Evolutionary conservation across 2,797 vertebrate species (phyloP).

Genomic region (Lepilemur septentrionalis): DNA sequence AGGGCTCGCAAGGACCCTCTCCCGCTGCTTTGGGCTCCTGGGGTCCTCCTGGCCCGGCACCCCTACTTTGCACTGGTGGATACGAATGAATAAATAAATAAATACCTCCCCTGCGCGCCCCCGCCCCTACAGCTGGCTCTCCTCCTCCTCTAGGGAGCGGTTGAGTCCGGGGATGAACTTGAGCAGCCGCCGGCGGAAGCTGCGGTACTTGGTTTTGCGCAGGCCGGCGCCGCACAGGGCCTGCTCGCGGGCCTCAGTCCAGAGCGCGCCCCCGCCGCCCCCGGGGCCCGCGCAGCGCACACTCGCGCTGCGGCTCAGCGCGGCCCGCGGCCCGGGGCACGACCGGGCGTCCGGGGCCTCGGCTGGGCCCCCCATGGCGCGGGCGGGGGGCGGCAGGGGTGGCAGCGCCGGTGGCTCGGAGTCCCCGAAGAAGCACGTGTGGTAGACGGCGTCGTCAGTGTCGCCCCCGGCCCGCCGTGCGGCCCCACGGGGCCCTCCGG

Average conservation of each 20-base stretch:
- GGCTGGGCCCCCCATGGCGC: constrained; percentile 36
- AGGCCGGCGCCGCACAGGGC: constrained; percentile 83
- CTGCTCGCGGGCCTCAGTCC: constrained; percentile 82
- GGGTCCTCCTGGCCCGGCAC: neutral
- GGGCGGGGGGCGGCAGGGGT: constrained; percentile 9
- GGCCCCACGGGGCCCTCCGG: constrained; percentile 87
- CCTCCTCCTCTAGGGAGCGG: constrained; percentile 95
- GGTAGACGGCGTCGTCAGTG: constrained; percentile 90
- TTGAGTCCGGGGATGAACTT: constrained; percentile 98
- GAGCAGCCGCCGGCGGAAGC: constrained; percentile 92
- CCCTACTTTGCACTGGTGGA: constrained; percentile 29
- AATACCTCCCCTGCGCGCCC: constrained; percentile 43
- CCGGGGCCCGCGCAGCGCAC: constrained; percentile 84
- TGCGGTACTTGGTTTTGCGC: constrained; percentile 92
- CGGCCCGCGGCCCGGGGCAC: constrained; percentile 71
- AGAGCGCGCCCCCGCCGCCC: constrained; percentile 75
- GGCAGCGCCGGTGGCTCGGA: constrained; percentile 42
- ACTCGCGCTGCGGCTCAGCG: constrained; percentile 92
- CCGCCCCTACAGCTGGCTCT: constrained; percentile 92
- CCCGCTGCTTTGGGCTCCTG: constrained; percentile 49
- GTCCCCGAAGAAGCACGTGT: constrained; percentile 90
- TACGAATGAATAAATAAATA: constrained; percentile 81
- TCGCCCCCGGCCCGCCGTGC: constrained; percentile 86
- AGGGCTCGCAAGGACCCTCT: constrained; percentile 46
- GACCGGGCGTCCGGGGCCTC: neutral